phyloP scores from a whole-genome alignment of 1,140 invertebrate genomes.

The Drosophila orena region DNA sequence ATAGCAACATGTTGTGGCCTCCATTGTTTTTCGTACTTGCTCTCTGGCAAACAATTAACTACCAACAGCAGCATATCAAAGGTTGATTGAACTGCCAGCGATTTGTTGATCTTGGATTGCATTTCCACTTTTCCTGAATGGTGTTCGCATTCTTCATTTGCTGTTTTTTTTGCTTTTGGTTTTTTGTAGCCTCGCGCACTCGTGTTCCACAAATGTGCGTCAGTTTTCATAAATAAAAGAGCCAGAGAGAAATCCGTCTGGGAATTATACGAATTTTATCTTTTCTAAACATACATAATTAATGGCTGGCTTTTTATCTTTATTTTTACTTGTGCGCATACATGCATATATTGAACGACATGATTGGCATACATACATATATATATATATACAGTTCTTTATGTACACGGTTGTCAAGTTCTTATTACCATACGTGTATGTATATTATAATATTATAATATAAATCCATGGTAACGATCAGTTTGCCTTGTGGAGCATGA shows the following conservation, averaged over 20 bases:
- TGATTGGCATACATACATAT: slow-evolving; percentile 14
- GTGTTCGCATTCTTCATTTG: neutral
- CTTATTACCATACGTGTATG: too few species aligned
- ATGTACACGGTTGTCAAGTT: too few species aligned
- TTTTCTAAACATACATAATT: slow-evolving; percentile 45
- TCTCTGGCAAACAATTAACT: slow-evolving; percentile 37
- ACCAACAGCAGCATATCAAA: slow-evolving; percentile 28
- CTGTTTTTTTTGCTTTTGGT: neutral
- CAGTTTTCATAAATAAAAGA: slow-evolving; percentile 36
- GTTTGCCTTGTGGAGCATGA: slow-evolving; percentile 60
- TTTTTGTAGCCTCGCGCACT: neutral
- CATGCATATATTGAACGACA: slow-evolving; percentile 1
- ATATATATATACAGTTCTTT: neutral
- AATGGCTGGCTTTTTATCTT: slow-evolving; percentile 20
- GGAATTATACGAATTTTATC: slow-evolving; percentile 43
- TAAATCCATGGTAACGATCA: slow-evolving; percentile 13
- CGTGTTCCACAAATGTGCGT: slow-evolving; percentile 39
- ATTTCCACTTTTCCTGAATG: slow-evolving; percentile 23
- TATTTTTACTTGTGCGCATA: slow-evolving; percentile 10
- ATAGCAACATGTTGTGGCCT: slow-evolving; percentile 40
- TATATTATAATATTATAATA: too few species aligned
- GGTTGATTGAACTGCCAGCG: slow-evolving; percentile 55
- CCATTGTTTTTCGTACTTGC: slow-evolving; percentile 17
- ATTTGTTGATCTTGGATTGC: slow-evolving; percentile 49
- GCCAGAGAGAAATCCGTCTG: slow-evolving; percentile 23